A percentile compares a stretch with the other conserved stretches of the same genome.
Conservation (phyloP, 2,113 vertebrate species). For the Eulemur macaco region DNA sequence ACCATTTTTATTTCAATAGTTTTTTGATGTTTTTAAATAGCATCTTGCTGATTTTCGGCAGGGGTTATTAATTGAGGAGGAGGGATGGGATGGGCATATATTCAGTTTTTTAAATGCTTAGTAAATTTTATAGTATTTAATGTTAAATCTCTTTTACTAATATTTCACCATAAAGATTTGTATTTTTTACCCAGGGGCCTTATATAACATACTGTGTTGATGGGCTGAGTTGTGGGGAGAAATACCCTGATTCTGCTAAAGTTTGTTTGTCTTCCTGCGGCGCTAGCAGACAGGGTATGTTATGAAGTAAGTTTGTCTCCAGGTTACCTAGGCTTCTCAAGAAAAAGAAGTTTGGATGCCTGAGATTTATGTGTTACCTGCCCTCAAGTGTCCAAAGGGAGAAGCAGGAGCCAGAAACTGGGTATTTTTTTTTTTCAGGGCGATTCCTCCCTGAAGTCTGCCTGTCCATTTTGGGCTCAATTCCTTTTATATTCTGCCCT, state of each 20-base stretch:
- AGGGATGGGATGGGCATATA: neutral
- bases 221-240: neutral
- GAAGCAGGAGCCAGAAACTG: neutral
- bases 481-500: neutral
- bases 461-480: neutral
- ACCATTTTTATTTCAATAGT: slow-evolving; percentile 2
- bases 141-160: neutral
- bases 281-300: neutral
- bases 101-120: slow-evolving; percentile 27
- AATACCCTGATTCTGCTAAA: neutral
- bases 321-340: neutral
- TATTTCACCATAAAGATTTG: neutral
- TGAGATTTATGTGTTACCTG: neutral
- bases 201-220: neutral
- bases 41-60: neutral
- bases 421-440: neutral
- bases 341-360: neutral
- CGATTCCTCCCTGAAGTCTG: neutral
- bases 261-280: neutral
- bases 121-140: neutral
- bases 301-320: neutral
- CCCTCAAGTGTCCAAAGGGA: neutral
- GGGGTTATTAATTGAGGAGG: neutral
- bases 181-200: neutral
- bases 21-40: neutral